Conservation (phyloP, 2,113 vertebrate genomes). For the Oreochromis niloticus region DNA sequence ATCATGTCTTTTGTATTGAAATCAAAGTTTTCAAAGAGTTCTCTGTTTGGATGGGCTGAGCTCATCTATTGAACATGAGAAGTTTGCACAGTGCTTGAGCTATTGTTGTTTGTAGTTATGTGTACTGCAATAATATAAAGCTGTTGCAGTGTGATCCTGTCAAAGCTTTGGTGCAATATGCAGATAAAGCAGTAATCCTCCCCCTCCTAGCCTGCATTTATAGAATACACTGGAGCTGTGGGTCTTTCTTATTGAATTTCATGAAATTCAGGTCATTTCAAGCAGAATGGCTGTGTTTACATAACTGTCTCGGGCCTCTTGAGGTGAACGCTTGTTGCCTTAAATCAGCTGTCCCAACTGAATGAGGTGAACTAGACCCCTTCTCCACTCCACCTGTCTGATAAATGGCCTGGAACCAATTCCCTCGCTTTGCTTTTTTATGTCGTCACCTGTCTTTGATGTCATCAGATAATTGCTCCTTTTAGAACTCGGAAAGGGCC, state of each 20-base stretch:
- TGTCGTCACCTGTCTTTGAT: conserved; percentile 65
- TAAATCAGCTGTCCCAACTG: not conserved
- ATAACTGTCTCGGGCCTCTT: not conserved
- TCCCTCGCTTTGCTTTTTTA: conserved; percentile 50
- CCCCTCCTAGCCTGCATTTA: not conserved
- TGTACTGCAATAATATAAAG: not conserved
- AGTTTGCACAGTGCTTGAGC: not conserved
- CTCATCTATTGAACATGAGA: not conserved
- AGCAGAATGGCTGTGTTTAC: not conserved
- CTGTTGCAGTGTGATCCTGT: not conserved
- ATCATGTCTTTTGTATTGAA: not conserved
- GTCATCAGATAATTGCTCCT: conserved; percentile 74
- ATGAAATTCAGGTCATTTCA: conserved; percentile 4
- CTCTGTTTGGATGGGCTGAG: not conserved
- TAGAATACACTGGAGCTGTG: not conserved
- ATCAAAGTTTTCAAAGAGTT: not conserved
- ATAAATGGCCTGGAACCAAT: conserved; percentile 37
- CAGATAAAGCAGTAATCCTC: not conserved
- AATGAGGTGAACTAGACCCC: conserved; percentile 21
- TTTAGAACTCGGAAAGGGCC: conserved; percentile 65
- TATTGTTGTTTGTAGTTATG: not conserved
- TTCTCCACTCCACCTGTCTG: conserved; percentile 39
- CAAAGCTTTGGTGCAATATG: not conserved
- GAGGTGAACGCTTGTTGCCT: not conserved
- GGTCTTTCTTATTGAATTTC: not conserved